Evolutionary conservation across 2,113 vertebrate genomes (phyloP).

Genomic region (Egretta garzetta): DNA sequence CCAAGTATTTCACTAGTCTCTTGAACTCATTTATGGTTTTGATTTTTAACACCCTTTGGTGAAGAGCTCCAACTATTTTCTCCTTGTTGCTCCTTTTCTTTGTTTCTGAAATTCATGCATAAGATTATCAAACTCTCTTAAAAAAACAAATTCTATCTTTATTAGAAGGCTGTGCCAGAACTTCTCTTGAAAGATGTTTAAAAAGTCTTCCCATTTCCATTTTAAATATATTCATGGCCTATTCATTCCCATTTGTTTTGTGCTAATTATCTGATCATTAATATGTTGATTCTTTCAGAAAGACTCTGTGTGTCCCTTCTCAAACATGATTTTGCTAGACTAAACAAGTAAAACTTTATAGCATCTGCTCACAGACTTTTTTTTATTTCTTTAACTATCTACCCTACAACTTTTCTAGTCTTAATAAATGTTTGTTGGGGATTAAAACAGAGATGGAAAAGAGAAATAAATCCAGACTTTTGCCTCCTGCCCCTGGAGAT

Average conservation of each 20-base stretch:
- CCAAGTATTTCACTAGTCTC: not conserved
- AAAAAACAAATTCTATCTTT: not conserved
- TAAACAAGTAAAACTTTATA: not conserved
- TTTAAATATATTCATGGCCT: not conserved
- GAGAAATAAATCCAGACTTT: not conserved
- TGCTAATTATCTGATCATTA: not conserved
- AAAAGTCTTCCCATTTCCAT: not conserved
- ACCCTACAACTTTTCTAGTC: not conserved
- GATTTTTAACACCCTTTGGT: not conserved
- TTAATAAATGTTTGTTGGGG: not conserved
- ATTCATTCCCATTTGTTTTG: not conserved
- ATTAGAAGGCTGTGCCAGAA: not conserved
- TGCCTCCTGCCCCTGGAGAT: not conserved
- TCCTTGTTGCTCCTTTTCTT: not conserved
- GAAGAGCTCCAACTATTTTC: not conserved
- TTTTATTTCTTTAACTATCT: not conserved
- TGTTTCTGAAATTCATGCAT: not conserved
- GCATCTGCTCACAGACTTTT: not conserved
- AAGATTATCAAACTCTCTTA: not conserved
- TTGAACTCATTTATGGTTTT: not conserved
- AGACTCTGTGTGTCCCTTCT: not conserved
- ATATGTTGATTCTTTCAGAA: not conserved
- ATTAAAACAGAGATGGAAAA: not conserved
- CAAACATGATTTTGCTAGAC: not conserved
- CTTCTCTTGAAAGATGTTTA: not conserved